Evolutionary conservation across 2,113 vertebrate genomes (phyloP).

Genomic region (Mustelus asterias): DNA sequence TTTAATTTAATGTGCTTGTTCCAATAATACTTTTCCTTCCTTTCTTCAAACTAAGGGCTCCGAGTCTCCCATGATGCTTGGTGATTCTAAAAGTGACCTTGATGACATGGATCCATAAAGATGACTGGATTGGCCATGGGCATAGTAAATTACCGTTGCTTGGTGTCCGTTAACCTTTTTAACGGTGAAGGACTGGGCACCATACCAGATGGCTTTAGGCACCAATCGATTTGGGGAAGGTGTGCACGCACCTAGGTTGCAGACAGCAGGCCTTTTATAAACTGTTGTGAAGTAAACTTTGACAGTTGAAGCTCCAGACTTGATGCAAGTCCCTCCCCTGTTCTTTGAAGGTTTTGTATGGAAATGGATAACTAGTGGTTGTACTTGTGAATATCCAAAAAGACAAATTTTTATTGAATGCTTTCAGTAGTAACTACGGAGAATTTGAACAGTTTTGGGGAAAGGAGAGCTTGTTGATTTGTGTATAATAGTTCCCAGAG

Average conservation of each 20-base stretch:
- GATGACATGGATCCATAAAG: slow-evolving; percentile 89
- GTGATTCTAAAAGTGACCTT: slow-evolving; percentile 90
- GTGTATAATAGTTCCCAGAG: slow-evolving; percentile 37
- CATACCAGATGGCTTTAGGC: slow-evolving; percentile 21
- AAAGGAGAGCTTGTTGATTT: slow-evolving; percentile 6
- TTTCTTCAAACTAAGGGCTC: slow-evolving; percentile 67
- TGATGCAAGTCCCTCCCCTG: slow-evolving; percentile 23
- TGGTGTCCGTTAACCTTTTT: slow-evolving; percentile 16
- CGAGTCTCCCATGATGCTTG: slow-evolving; percentile 95
- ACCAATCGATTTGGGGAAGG: neutral
- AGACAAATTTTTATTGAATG: slow-evolving; percentile 30
- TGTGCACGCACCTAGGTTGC: slow-evolving; percentile 12
- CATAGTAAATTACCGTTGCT: neutral
- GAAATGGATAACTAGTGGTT: slow-evolving; percentile 28
- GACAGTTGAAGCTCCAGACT: slow-evolving; percentile 5
- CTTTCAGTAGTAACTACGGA: slow-evolving; percentile 32
- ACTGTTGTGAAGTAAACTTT: neutral
- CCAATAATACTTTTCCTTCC: slow-evolving; percentile 15
- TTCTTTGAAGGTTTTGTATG: slow-evolving; percentile 33
- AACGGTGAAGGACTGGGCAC: slow-evolving; percentile 2
- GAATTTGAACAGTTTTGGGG: slow-evolving; percentile 22
- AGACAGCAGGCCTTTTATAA: slow-evolving; percentile 9
- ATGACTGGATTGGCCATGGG: slow-evolving; percentile 1
- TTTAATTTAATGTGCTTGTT: neutral
- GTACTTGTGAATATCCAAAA: slow-evolving; percentile 15